Evolutionary conservation across 2,797 vertebrate genomes (phyloP), one percentile per base, ranked within the genome.

Genomic region (Discoglossus pictus): DNA sequence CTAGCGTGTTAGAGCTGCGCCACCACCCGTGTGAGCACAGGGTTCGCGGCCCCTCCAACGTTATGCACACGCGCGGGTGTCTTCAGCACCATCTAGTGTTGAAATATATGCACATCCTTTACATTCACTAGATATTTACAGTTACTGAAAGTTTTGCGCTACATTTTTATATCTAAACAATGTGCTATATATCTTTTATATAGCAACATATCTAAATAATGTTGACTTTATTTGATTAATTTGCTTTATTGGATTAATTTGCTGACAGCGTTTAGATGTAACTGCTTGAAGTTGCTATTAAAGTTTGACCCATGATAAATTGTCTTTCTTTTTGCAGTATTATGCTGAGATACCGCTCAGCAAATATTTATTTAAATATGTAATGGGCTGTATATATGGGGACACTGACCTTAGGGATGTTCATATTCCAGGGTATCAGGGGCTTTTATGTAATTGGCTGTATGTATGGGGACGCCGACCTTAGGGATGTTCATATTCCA

Each of bases 191-290:
- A 17, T 44, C n/a, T 59, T 59, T 12, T 34, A 31, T 34, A 13
- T 25, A n/a, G n/a, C n/a, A n/a, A n/a, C n/a, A n/a, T n/a, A n/a
- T n/a, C 46, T 63, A 63, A 63, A 51, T 36, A 63, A 52, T 51
- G 25, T 51, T 34, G 24, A 24, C 24, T 34, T 51, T 16, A 17
- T 31, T 51, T 35, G 46, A 39, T 63, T 27, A n/a, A n/a, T n/a
- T n/a, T n/a, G n/a, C n/a, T n/a, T n/a, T 24, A 50, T 63, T 40
- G 20, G 18, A 48, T 63, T 13, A 23, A 40, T 52, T 63, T 39
- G 9, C 34, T 62, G 34, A 51, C 60, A 51, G 20, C 40, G 35
- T 50, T 40, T 51, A 27, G 15, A 31, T 51, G 10, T 40, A 2
- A 9, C n/a, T 17, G n/a, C 2, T n/a, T 50, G 21, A 50, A 38